Evolutionary conservation across 2,888 invertebrate genomes (phyloP), one percentile per base, ranked within the genome.

Genomic region (Scaptodrosophila latifasciaeformis): DNA sequence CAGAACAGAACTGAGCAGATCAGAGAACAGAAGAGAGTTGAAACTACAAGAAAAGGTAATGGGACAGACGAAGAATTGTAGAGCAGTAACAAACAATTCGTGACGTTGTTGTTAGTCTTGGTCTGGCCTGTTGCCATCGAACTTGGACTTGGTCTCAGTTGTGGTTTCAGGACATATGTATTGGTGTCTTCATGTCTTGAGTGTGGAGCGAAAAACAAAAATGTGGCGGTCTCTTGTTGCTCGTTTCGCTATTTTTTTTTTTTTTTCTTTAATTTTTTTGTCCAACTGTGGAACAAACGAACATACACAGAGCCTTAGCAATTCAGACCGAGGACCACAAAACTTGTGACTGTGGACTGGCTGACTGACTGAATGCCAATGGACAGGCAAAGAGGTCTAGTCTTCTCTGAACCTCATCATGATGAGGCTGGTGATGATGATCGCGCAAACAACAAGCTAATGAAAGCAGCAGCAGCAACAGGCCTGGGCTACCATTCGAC

Each of bases 41-140:
- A n/a, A n/a, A n/a, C n/a, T n/a, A n/a, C n/a, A n/a, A 50, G 29
- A 29, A 49, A 46, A 31, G 48, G 42, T 39, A 57, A 31, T 39
- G 29, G 13, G 27, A 51, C 49, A 47, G 60, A 52, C 50, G 34
- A 53, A 62, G 35, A 46, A 39, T n/a, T 48, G 7, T 17, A 37
- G 50, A 37, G 15, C 51, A 39, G 43, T 49, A 65, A 82, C 81
- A 79, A 72, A 81, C 75, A 81, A 68, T 82, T 81, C 81, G 81
- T 81, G 81, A 81, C 72, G 79, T 79, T 79, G 82, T 77, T 82
- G 69, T 69, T 81, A 74, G 80, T 78, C 65, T 65, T 53, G 65
- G 55, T 53, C 60, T 62, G 50, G 58, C 19, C 34, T 35, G 35
- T 19, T 13, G 12, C 21, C 19, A 19, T 50, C 57, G 57, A 44